These are phyloP conservation scores for Nycticryphes semicollaris DNA, from an alignment of 2,113 vertebrate genomes.

Conservation along the genomic window DNA sequence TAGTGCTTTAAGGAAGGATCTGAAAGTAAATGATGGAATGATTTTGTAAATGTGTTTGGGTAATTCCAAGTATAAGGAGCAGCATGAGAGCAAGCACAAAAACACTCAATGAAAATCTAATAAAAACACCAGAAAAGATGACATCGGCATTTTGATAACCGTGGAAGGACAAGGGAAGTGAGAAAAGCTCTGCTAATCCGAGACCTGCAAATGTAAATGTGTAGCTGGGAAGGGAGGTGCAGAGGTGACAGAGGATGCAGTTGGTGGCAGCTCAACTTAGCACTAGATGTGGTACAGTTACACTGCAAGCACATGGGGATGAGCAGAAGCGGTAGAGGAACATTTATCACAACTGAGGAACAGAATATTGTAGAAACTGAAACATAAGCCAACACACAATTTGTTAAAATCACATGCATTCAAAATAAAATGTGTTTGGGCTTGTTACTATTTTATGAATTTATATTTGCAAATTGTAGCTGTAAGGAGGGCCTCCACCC, in stretches of 20 bases:
- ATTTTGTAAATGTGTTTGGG: neutral
- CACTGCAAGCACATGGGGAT: fast-evolving
- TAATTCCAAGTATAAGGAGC: neutral
- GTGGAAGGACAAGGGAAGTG: neutral
- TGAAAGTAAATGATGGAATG: neutral
- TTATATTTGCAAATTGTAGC: neutral
- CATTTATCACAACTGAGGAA: neutral
- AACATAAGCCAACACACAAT: neutral
- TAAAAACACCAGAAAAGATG: neutral
- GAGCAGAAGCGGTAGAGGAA: neutral
- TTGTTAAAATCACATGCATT: neutral
- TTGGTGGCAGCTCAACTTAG: neutral
- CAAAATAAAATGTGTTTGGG: neutral
- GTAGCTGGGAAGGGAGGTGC: neutral
- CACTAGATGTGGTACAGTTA: neutral
- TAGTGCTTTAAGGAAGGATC: neutral
- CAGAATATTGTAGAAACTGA: neutral
- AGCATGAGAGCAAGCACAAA: neutral
- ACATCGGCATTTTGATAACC: neutral
- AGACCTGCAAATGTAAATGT: neutral
- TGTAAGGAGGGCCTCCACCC: neutral
- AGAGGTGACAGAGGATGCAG: neutral
- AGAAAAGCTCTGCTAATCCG: neutral
- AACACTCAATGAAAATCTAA: neutral
- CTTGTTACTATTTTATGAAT: neutral